Percentiles rank a stretch among this genome's conserved stretches.
Evolutionary conservation across 2,888 invertebrate species (phyloP).

Genomic region (Microdon myrmicae): DNA sequence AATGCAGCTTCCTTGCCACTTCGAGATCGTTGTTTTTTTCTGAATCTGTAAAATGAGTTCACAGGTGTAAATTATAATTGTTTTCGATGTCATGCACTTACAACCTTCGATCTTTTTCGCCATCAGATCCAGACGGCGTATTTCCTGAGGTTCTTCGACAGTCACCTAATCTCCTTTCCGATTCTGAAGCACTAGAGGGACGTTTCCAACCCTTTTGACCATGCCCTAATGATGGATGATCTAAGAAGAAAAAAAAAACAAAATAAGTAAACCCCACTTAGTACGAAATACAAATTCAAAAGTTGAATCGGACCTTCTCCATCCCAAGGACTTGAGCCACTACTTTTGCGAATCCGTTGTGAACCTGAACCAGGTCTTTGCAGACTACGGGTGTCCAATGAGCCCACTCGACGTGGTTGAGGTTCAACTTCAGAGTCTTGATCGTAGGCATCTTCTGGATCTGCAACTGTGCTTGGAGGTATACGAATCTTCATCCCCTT

Average conservation of each 20-base stretch:
- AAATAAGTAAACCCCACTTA: not conserved
- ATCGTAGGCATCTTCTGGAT: slow-evolving; percentile 69
- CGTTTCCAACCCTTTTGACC: slow-evolving; percentile 69
- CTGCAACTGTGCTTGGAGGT: slow-evolving; percentile 29
- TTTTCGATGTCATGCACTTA: not conserved
- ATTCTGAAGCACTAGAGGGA: slow-evolving; percentile 71
- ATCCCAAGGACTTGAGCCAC: slow-evolving; percentile 71
- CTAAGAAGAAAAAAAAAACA: slow-evolving; percentile 41
- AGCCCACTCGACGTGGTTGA: slow-evolving; percentile 55
- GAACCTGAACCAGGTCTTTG: slow-evolving; percentile 61
- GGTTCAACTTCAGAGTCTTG: slow-evolving; percentile 68
- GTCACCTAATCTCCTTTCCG: slow-evolving; percentile 68
- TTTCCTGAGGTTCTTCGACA: slow-evolving; percentile 61
- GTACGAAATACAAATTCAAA: slow-evolving; percentile 25
- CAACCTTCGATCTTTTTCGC: slow-evolving; percentile 69
- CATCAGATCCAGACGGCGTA: slow-evolving; percentile 69
- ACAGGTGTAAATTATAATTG: not conserved
- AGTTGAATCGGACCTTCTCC: slow-evolving; percentile 61
- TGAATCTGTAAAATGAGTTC: slow-evolving; percentile 57
- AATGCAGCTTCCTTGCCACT: slow-evolving; percentile 56
- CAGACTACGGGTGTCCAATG: slow-evolving; percentile 60
- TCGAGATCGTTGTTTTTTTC: slow-evolving; percentile 68
- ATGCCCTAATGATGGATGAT: slow-evolving; percentile 56
- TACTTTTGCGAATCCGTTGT: slow-evolving; percentile 64
- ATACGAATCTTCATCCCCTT: slow-evolving; percentile 62